Percentiles rank a stretch among this genome's conserved stretches.
Conservation (phyloP, 2,888 invertebrate species). For the Andrena dorsata region DNA sequence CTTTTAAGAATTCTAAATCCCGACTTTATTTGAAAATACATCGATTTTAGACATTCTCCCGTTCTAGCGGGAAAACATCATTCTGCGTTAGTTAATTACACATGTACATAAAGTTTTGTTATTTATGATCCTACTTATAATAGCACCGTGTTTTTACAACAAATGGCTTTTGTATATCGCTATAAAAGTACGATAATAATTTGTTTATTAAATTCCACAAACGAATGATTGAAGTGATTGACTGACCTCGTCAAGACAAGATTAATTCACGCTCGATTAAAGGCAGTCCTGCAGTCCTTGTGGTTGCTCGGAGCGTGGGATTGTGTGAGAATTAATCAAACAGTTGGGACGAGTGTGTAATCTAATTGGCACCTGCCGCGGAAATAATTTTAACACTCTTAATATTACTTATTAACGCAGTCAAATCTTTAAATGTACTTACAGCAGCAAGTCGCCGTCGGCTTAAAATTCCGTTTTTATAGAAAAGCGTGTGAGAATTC, state of each 20-base stretch:
- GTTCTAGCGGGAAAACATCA: conserved; percentile 44
- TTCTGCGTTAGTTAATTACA: not conserved
- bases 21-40: conserved; percentile 29
- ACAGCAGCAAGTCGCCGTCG: conserved; percentile 77
- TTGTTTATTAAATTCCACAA: conserved; percentile 35
- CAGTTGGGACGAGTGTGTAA: conserved; percentile 78
- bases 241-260: conserved; percentile 16
- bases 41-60: conserved; percentile 28
- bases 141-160: conserved; percentile 14
- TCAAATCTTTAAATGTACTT: conserved; percentile 34
- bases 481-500: conserved; percentile 70
- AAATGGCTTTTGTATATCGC: conserved; percentile 9
- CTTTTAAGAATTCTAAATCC: conserved; percentile 1
- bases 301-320: conserved; percentile 76
- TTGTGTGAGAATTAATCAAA: conserved; percentile 75
- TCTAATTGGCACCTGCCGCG: conserved; percentile 77
- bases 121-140: conserved; percentile 18
- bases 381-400: conserved; percentile 35
- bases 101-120: conserved; percentile 28
- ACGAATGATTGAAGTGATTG: conserved; percentile 11
- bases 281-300: conserved; percentile 80
- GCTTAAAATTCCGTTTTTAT: conserved; percentile 78
- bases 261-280: conserved; percentile 50
- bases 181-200: conserved; percentile 25
- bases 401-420: conserved; percentile 8